Conservation (phyloP, 2,888 invertebrate species). For the Heliconius cydno region DNA sequence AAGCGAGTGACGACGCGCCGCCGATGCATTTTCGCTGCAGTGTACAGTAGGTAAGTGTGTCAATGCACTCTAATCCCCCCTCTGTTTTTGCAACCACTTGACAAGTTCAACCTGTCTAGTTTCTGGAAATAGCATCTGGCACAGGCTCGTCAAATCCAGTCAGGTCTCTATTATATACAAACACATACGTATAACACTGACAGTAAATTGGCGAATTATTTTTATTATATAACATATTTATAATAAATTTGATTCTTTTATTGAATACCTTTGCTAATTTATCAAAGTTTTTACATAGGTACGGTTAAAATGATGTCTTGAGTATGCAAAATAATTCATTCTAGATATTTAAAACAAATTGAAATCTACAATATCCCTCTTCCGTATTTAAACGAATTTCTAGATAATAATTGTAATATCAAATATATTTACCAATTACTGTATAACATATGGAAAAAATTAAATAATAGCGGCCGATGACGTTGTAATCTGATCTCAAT, state of each 20-base stretch:
- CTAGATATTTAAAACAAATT: not conserved
- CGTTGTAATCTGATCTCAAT: conserved; percentile 8
- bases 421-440: not conserved
- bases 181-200: not conserved
- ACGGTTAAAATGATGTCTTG: not conserved
- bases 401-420: conserved; percentile 18
- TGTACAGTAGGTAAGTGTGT: conserved; percentile 81
- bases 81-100: conserved; percentile 73
- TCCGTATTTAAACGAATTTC: conserved; percentile 25
- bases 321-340: not conserved
- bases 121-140: conserved; percentile 47
- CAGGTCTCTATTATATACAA: not conserved
- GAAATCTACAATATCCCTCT: not conserved
- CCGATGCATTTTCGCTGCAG: conserved; percentile 78
- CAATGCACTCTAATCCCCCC: conserved; percentile 80
- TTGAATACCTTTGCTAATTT: not conserved
- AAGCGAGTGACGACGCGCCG: conserved; percentile 68
- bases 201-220: not conserved
- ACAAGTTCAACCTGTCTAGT: conserved; percentile 74
- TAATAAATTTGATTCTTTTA: not conserved
- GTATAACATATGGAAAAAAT: conserved; percentile 25
- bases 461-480: conserved; percentile 17
- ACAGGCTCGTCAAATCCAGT: conserved; percentile 45
- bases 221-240: not conserved
- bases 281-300: not conserved